Conservation (phyloP, 2,888 invertebrate species). For the Strigamia crassipes region DNA sequence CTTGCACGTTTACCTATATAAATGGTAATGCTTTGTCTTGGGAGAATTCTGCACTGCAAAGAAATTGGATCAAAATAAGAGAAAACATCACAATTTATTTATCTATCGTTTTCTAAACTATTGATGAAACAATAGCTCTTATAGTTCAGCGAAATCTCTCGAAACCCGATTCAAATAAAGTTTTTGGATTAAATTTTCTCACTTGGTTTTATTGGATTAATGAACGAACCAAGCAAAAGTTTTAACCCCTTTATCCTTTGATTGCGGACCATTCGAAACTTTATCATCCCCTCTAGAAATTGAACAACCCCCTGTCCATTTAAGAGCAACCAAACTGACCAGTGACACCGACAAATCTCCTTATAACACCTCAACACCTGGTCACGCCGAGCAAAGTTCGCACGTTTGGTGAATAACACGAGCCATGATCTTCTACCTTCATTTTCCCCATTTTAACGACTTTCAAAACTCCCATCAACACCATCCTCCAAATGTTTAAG, state of each 20-base stretch:
- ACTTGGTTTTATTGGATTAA: neutral
- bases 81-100: neutral
- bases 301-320: neutral
- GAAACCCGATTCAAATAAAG: no score
- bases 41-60: neutral
- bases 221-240: neutral
- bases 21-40: constrained; percentile 11
- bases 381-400: constrained; percentile 3
- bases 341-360: constrained; percentile 35
- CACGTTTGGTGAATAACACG: constrained; percentile 25
- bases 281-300: neutral
- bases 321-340: constrained; percentile 12
- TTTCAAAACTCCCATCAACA: neutral
- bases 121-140: no score
- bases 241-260: neutral
- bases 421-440: constrained; percentile 36
- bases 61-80: neutral
- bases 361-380: constrained; percentile 16
- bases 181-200: neutral
- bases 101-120: no score
- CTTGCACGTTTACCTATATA: constrained; percentile 25
- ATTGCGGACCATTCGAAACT: neutral
- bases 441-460: constrained; percentile 37
- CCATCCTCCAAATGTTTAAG: neutral
- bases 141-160: no score